These are phyloP conservation scores for Acanthococcus lagerstroemiae DNA, from an alignment of 2,888 invertebrate genomes.

Conservation along the genomic window DNA sequence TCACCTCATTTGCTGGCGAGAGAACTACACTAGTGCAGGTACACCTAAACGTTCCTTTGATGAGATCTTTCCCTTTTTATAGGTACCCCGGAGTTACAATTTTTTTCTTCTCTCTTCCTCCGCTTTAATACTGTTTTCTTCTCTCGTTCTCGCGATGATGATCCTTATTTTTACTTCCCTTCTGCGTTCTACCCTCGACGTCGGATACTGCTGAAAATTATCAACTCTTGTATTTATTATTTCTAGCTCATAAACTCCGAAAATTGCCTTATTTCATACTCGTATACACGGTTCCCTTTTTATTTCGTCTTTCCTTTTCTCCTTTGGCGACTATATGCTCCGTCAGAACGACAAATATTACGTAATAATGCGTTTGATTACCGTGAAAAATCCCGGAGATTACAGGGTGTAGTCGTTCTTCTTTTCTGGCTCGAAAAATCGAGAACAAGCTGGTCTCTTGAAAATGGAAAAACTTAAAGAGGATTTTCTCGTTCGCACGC, in stretches of 20 bases:
- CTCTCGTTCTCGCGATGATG: too few relatives aligned
- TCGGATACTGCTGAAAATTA: background rate
- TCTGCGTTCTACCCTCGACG: background rate
- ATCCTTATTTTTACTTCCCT: too few relatives aligned
- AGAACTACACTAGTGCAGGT: background rate
- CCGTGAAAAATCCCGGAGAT: conserved; percentile 23
- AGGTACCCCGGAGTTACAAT: background rate
- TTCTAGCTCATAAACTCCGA: conserved; percentile 23
- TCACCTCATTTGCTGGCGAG: conserved; percentile 12
- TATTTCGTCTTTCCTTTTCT: too few relatives aligned
- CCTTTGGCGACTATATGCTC: too few relatives aligned
- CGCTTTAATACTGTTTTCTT: background rate
- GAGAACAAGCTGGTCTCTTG: background rate
- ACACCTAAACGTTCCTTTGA: conserved; percentile 16
- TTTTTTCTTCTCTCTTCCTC: background rate
- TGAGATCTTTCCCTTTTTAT: conserved; percentile 10
- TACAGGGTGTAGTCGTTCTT: background rate
- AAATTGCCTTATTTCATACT: conserved; percentile 22
- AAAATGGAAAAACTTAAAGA: background rate
- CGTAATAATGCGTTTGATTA: conserved; percentile 13
- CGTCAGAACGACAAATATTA: conserved; percentile 14
- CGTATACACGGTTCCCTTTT: too few relatives aligned
- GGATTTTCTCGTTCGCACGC: background rate
- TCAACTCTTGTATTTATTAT: conserved; percentile 25
- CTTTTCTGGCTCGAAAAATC: background rate